These are phyloP conservation scores for Cistogaster globosa DNA, from an alignment of 2,888 invertebrate genomes.

Conservation along the genomic window DNA sequence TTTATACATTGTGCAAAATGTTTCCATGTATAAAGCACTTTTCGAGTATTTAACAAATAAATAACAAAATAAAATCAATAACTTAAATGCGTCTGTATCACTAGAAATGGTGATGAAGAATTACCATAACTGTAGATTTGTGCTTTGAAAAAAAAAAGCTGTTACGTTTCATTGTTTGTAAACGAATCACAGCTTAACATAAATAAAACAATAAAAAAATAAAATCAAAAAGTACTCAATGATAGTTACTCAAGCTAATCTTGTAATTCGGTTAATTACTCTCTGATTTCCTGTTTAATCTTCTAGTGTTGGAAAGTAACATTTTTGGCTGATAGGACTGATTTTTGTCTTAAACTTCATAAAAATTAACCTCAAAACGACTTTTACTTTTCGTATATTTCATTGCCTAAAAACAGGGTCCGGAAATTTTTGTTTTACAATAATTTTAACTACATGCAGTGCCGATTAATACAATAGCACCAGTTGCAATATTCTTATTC, in stretches of 20 bases:
- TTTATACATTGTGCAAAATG: conserved; percentile 50
- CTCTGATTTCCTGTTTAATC: too few relatives aligned
- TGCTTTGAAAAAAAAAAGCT: neutral
- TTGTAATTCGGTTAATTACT: too few relatives aligned
- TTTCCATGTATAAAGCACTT: conserved; percentile 9
- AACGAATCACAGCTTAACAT: neutral
- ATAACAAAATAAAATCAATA: conserved; percentile 14
- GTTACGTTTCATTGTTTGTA: neutral
- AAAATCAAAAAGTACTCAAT: neutral
- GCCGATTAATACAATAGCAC: too few relatives aligned
- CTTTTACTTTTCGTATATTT: too few relatives aligned
- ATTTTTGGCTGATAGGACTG: too few relatives aligned
- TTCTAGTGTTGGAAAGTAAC: too few relatives aligned
- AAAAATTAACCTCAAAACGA: too few relatives aligned
- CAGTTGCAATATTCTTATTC: too few relatives aligned
- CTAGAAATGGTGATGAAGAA: conserved; percentile 16
- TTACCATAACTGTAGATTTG: conserved; percentile 36
- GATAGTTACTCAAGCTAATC: neutral
- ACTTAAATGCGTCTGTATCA: conserved; percentile 29
- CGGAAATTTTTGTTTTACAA: too few relatives aligned
- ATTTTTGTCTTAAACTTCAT: too few relatives aligned
- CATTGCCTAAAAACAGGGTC: too few relatives aligned
- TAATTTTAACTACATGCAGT: too few relatives aligned
- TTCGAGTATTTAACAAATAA: conserved; percentile 15
- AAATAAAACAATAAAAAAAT: neutral